Percentiles rank a stretch among this genome's conserved stretches.
Evolutionary conservation across 2,888 invertebrate genomes (phyloP).

Genomic region (Scaptomyza flava): DNA sequence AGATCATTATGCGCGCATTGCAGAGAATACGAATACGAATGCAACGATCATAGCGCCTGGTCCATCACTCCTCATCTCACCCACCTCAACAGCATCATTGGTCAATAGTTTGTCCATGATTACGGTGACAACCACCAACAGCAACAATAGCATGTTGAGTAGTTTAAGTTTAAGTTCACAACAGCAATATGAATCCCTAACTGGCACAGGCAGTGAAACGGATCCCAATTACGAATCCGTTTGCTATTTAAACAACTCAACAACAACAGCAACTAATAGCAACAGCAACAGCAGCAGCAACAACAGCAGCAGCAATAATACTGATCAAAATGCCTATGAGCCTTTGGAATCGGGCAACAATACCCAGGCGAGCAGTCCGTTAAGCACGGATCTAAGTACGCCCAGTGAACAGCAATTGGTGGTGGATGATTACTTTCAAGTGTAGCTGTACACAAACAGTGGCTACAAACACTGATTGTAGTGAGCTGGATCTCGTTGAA

Average conservation of each 20-base stretch:
- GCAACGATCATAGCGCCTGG: slow-evolving; percentile 5
- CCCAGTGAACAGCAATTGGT: slow-evolving; percentile 72
- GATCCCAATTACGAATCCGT: slow-evolving; percentile 94
- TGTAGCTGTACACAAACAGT: slow-evolving; percentile 60
- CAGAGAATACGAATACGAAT: slow-evolving; percentile 50
- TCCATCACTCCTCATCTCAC: slow-evolving; percentile 59
- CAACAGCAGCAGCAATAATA: slow-evolving; percentile 52
- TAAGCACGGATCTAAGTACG: slow-evolving; percentile 65
- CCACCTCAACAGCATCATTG: slow-evolving; percentile 65
- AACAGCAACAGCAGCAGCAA: slow-evolving; percentile 37
- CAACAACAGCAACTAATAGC: slow-evolving; percentile 34
- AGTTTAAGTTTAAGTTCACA: slow-evolving; percentile 75
- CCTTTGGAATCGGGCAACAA: slow-evolving; percentile 80
- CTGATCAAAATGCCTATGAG: slow-evolving; percentile 90
- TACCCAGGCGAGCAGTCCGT: slow-evolving; percentile 72
- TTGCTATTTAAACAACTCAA: slow-evolving; percentile 87
- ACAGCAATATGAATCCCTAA: slow-evolving; percentile 90
- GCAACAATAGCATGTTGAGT: slow-evolving; percentile 75
- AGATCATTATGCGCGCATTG: slow-evolving; percentile 80
- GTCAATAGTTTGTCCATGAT: slow-evolving; percentile 67
- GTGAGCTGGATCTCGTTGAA: slow-evolving; percentile 69
- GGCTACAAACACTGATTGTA: slow-evolving; percentile 8
- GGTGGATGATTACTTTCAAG: slow-evolving; percentile 85
- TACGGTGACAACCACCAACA: slow-evolving; percentile 81
- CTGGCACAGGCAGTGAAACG: slow-evolving; percentile 86